A percentile compares a stretch with the other conserved stretches of the same genome.
phyloP scores from a whole-genome alignment of 2,797 vertebrate genomes.

The Acanthis flammea region DNA sequence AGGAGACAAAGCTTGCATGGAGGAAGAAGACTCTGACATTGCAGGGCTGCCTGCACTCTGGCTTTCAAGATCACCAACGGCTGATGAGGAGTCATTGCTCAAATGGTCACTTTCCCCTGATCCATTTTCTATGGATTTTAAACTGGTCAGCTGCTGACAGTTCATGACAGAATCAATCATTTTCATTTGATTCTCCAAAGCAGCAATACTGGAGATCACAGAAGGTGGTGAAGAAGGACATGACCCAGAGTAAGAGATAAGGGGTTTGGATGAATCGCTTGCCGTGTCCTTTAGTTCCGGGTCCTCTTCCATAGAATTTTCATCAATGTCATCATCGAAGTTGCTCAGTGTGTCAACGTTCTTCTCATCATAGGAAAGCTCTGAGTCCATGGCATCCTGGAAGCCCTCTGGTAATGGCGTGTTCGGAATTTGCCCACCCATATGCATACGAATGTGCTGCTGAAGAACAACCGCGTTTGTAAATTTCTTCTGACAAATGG shows the following conservation, averaged over 20 bases:
- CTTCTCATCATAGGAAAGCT: conserved; percentile 91
- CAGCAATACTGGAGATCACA: conserved; percentile 95
- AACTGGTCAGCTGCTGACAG: conserved; percentile 82
- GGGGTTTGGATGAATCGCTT: conserved; percentile 81
- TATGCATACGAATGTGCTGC: conserved; percentile 99
- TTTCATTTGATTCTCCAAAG: conserved; percentile 98
- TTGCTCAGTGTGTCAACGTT: conserved; percentile 88
- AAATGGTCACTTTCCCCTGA: conserved; percentile 88
- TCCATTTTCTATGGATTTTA: conserved; percentile 86
- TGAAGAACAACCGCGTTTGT: conserved; percentile 97
- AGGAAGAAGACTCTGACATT: conserved; percentile 92
- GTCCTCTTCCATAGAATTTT: conserved; percentile 94
- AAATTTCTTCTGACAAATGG: conserved; percentile 99
- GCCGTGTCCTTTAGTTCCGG: conserved; percentile 82
- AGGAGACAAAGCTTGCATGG: conserved; percentile 92
- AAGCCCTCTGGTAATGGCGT: conserved; percentile 90
- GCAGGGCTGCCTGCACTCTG: conserved; percentile 93
- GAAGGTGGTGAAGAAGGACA: conserved; percentile 91
- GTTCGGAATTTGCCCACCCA: conserved; percentile 98
- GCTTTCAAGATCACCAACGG: conserved; percentile 88
- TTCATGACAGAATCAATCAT: conserved; percentile 94
- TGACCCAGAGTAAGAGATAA: conserved; percentile 79
- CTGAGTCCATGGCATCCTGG: conserved; percentile 89
- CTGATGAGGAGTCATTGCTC: conserved; percentile 89
- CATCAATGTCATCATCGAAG: conserved; percentile 92